Conservation (phyloP, 1,140 invertebrate genomes). For the Halesus radiatus region DNA sequence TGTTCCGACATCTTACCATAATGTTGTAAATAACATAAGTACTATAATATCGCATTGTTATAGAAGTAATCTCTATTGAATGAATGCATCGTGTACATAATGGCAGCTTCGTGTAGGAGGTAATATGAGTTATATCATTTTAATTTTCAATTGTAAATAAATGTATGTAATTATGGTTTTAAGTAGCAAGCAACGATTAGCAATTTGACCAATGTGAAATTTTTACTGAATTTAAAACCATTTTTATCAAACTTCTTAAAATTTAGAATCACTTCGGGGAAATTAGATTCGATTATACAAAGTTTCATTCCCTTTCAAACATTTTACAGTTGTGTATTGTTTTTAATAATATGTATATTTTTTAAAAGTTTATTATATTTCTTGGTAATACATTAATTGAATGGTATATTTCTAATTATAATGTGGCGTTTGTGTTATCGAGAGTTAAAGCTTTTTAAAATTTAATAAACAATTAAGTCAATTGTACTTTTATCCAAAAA, state of each 20-base stretch:
- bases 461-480: constrained; percentile 34
- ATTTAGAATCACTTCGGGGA: not conserved
- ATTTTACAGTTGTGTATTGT: not conserved
- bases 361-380: too few relatives aligned
- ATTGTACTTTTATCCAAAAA: constrained; percentile 37
- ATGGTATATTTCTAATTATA: not conserved
- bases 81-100: constrained; percentile 14
- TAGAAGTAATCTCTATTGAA: not conserved
- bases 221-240: constrained; percentile 25
- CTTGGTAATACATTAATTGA: not conserved
- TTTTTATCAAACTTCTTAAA: not conserved
- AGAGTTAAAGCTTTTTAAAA: constrained; percentile 8
- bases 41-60: not conserved
- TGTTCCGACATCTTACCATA: constrained; percentile 4
- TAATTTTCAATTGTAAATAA: constrained; percentile 22
- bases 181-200: constrained; percentile 42
- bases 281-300: constrained; percentile 9
- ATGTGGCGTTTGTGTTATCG: not conserved
- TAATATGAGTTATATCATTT: not conserved
- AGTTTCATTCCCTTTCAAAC: constrained; percentile 8
- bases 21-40: not conserved
- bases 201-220: constrained; percentile 39
- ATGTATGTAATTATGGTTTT: constrained; percentile 8
- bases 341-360: not conserved
- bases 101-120: constrained; percentile 5